Conservation (phyloP, 2,113 vertebrate species). For the Sialia sialis region DNA sequence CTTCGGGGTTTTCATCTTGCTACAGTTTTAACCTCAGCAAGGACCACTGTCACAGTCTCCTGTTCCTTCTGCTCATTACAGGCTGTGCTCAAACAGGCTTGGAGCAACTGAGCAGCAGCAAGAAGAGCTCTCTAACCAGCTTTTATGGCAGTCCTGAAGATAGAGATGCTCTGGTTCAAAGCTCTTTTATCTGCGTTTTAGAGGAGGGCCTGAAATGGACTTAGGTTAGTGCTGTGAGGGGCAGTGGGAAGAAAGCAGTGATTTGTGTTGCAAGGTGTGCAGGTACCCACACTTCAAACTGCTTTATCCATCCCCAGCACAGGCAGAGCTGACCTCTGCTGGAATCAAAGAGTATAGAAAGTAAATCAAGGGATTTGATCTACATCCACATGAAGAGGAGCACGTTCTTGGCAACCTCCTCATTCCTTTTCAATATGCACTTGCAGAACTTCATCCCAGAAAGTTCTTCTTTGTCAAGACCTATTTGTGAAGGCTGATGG, state of each 20-base stretch:
- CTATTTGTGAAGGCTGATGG: neutral
- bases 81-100: neutral
- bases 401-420: neutral
- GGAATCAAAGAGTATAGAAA: neutral
- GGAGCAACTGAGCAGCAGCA: neutral
- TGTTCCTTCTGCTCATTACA: neutral
- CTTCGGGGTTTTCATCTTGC: neutral
- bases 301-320: neutral
- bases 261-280: neutral
- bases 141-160: neutral
- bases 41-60: neutral
- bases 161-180: neutral
- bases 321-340: constrained; percentile 1
- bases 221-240: neutral
- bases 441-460: neutral
- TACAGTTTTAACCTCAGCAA: neutral
- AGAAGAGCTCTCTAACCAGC: neutral
- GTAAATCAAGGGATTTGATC: neutral
- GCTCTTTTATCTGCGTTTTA: neutral
- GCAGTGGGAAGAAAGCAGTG: neutral
- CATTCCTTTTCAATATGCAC: neutral
- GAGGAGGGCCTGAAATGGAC: neutral
- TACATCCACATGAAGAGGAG: neutral
- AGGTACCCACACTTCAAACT: neutral
- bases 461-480: neutral